A percentile compares a stretch with the other conserved stretches of the same genome.
Evolutionary conservation across 2,113 vertebrate species (phyloP).

Genomic region (Engraulis encrasicolus): DNA sequence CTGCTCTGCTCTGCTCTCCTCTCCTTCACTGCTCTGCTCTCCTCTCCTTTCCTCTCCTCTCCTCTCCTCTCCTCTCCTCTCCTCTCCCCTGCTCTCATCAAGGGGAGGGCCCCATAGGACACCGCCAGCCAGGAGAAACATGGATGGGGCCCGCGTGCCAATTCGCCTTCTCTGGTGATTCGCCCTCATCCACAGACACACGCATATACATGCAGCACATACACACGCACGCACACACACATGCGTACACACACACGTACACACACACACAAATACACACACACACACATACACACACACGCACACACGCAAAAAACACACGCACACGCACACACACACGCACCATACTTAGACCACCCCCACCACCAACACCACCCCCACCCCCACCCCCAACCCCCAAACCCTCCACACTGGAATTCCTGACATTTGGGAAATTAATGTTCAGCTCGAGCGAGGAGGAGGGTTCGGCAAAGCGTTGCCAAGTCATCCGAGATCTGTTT

Average conservation of each 20-base stretch:
- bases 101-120: constrained; percentile 46
- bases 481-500: constrained; percentile 75
- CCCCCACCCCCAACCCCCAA: background rate
- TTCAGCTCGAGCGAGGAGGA: constrained; percentile 61
- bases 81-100: too few relatives aligned
- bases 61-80: too few relatives aligned
- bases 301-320: background rate
- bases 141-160: constrained; percentile 65
- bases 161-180: constrained; percentile 47
- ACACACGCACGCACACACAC: too few relatives aligned
- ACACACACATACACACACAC: constrained; percentile 3
- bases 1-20: too few relatives aligned
- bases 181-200: background rate
- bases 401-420: constrained; percentile 64
- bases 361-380: too few relatives aligned
- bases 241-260: background rate
- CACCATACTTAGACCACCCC: too few relatives aligned
- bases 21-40: too few relatives aligned
- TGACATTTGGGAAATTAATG: constrained; percentile 76
- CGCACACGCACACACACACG: too few relatives aligned
- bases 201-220: too few relatives aligned
- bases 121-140: constrained; percentile 60
- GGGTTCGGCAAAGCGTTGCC: constrained; percentile 69
- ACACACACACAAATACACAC: too few relatives aligned
- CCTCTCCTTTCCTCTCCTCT: too few relatives aligned